Percentiles rank a stretch among this genome's conserved stretches.
Evolutionary conservation across 2,888 invertebrate species (phyloP).

Genomic region (Helobdella robusta): DNA sequence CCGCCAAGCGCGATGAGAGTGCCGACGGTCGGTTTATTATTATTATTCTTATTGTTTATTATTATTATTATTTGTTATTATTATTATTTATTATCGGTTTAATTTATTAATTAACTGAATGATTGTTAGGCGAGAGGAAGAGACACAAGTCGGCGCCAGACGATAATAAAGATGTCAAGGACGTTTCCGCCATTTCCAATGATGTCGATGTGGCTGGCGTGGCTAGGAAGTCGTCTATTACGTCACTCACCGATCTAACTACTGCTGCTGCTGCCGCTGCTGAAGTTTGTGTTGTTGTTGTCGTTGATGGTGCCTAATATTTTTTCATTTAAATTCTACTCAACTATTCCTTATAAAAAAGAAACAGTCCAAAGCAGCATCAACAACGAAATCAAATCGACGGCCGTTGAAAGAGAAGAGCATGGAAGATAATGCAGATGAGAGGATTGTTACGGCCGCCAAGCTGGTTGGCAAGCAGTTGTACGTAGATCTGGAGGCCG

Average conservation of each 20-base stretch:
- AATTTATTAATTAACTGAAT: background rate
- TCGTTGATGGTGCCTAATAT: too few relatives aligned
- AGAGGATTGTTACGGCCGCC: slow-evolving; percentile 68
- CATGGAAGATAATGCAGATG: slow-evolving; percentile 38
- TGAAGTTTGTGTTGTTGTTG: background rate
- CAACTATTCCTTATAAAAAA: too few relatives aligned
- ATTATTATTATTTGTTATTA: too few relatives aligned
- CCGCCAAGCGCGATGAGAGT: background rate
- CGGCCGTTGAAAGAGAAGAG: background rate
- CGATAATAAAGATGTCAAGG: slow-evolving; percentile 13
- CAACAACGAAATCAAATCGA: background rate
- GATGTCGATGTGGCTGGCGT: slow-evolving; percentile 12
- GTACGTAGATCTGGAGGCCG: slow-evolving; percentile 62
- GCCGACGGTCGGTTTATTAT: too few relatives aligned
- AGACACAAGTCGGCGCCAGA: slow-evolving; percentile 37
- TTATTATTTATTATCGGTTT: background rate
- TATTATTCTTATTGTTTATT: too few relatives aligned
- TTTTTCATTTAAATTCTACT: too few relatives aligned
- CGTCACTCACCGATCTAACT: slow-evolving; percentile 35
- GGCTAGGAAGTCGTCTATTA: slow-evolving; percentile 37
- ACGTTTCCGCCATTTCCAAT: background rate
- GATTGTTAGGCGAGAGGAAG: slow-evolving; percentile 26
- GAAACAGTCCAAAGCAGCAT: too few relatives aligned
- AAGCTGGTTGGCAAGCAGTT: slow-evolving; percentile 76
- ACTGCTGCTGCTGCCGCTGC: slow-evolving; percentile 10